Evolutionary conservation across 2,113 vertebrate species (phyloP).

Genomic region (Thermophis baileyi): DNA sequence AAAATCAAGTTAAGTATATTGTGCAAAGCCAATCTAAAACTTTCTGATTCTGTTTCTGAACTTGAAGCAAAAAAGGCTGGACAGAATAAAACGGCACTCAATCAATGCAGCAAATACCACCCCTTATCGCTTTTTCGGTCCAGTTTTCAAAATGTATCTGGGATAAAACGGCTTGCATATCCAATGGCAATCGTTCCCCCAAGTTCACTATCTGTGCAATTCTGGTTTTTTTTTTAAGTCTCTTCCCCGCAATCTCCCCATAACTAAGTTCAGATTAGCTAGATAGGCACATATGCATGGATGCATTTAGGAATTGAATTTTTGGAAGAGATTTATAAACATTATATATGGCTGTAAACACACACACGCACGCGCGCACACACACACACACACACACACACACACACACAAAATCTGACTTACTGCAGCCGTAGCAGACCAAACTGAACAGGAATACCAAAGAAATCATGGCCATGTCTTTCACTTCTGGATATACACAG

Average conservation of each 20-base stretch:
- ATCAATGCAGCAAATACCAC: not conserved
- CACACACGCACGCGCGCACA: not conserved
- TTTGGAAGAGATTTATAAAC: not conserved
- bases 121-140: not conserved
- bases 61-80: not conserved
- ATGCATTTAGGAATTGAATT: not conserved
- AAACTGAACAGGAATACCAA: slow-evolving; percentile 6
- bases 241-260: not conserved
- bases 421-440: slow-evolving; percentile 33
- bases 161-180: too few relatives aligned
- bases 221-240: not conserved
- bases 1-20: not conserved
- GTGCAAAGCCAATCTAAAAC: not conserved
- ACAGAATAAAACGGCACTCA: not conserved
- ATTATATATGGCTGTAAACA: not conserved
- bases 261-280: not conserved
- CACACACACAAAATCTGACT: not conserved
- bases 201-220: not conserved
- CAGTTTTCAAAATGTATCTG: not conserved
- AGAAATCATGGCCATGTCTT: not conserved
- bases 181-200: not conserved
- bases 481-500: accelerated
- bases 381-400: not conserved
- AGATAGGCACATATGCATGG: not conserved
- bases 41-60: not conserved